phyloP scores from a whole-genome alignment of 1,140 invertebrate species.

The Drosophila sturtevanti region DNA sequence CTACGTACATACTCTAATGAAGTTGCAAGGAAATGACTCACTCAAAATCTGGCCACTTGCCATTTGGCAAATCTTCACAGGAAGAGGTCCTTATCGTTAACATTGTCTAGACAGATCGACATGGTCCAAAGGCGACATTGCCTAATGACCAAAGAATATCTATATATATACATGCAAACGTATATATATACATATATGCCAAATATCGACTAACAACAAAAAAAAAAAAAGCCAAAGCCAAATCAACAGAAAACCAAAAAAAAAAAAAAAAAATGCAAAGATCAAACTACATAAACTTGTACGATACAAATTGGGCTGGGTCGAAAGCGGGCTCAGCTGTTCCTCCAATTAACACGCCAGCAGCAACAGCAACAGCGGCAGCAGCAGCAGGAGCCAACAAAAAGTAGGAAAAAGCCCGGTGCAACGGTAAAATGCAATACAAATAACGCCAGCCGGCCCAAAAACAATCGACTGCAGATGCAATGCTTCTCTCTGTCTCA shows the following conservation, averaged over 20 bases:
- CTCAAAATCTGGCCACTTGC: slow-evolving; percentile 28
- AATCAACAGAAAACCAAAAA: neutral
- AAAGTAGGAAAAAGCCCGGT: slow-evolving; percentile 51
- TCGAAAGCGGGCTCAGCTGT: slow-evolving; percentile 44
- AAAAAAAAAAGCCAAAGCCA: neutral
- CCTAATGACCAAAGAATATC: slow-evolving; percentile 56
- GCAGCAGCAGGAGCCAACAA: neutral
- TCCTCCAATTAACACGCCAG: slow-evolving; percentile 63
- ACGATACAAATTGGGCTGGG: slow-evolving; percentile 9
- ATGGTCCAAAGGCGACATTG: neutral
- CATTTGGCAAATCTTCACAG: slow-evolving; percentile 24
- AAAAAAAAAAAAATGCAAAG: neutral
- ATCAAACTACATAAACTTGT: neutral
- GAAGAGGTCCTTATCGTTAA: slow-evolving; percentile 43
- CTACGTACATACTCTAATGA: slow-evolving; percentile 51
- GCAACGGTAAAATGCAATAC: slow-evolving; percentile 74
- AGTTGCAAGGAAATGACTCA: slow-evolving; percentile 69
- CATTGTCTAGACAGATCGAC: slow-evolving; percentile 54
- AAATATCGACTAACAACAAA: neutral
- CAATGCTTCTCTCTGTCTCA: slow-evolving; percentile 32
- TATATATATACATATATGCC: neutral
- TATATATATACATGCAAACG: no score
- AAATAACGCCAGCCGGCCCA: slow-evolving; percentile 71
- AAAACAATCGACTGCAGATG: slow-evolving; percentile 54
- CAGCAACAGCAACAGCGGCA: slow-evolving; percentile 11